A percentile compares a stretch with the other conserved stretches of the same genome.
Evolutionary conservation across 2,888 invertebrate genomes (phyloP).

Genomic region (Lottia scabra): DNA sequence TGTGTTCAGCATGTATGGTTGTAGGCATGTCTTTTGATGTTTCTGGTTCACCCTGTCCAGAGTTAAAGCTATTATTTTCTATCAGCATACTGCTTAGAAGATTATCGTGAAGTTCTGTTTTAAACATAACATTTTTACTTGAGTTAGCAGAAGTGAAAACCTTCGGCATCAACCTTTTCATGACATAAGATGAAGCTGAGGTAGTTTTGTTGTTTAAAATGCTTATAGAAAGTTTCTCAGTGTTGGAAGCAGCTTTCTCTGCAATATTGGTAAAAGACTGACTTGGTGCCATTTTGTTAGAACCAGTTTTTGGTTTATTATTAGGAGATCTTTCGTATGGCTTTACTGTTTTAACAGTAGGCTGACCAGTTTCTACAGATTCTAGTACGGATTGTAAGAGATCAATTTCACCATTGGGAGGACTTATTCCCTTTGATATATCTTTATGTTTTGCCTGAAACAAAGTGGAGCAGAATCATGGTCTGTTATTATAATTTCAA

Average conservation of each 20-base stretch:
- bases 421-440: too few relatives aligned
- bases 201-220: not conserved
- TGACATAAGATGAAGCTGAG: not conserved
- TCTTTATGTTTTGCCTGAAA: too few relatives aligned
- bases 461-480: too few relatives aligned
- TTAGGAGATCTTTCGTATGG: not conserved
- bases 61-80: not conserved
- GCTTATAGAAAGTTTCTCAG: not conserved
- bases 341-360: conserved; percentile 40
- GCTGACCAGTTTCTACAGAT: conserved; percentile 52
- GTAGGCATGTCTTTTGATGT: not conserved
- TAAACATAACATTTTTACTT: not conserved
- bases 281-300: not conserved
- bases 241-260: not conserved
- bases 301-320: not conserved
- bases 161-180: not conserved
- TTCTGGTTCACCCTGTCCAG: not conserved
- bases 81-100: not conserved
- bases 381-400: conserved; percentile 22
- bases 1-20: too few relatives aligned
- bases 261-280: not conserved
- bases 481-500: too few relatives aligned
- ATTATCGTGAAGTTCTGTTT: not conserved
- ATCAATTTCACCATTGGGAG: too few relatives aligned
- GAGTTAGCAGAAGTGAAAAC: too few relatives aligned